Evolutionary conservation across 2,797 vertebrate species (phyloP).

Genomic region (Notoglanidium macrostoma): DNA sequence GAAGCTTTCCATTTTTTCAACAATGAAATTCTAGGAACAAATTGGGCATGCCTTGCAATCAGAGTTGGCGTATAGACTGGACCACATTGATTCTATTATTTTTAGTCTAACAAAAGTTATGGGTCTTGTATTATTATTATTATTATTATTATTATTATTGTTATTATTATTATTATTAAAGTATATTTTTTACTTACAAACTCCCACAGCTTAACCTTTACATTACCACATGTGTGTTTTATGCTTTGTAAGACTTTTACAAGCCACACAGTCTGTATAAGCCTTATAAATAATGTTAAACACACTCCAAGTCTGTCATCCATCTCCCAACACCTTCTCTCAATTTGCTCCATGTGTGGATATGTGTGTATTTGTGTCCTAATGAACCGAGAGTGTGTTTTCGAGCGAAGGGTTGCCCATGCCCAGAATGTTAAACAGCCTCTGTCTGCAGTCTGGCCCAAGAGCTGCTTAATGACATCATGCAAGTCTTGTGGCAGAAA

Average conservation of each 20-base stretch:
- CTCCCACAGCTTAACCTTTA: slow-evolving; percentile 3
- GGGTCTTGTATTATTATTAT: not conserved
- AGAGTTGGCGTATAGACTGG: not conserved
- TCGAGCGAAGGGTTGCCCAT: slow-evolving; percentile 48
- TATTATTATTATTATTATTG: not conserved
- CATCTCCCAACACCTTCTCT: slow-evolving; percentile 28
- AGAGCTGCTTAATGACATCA: slow-evolving; percentile 62
- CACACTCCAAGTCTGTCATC: slow-evolving; percentile 28
- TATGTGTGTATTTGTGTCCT: slow-evolving; percentile 37
- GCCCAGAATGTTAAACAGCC: slow-evolving; percentile 63
- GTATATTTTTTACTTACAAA: not conserved
- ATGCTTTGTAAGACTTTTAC: slow-evolving; percentile 13
- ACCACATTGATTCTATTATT: not conserved
- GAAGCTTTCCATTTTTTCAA: not conserved
- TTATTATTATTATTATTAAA: not conserved
- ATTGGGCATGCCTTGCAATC: slow-evolving; percentile 11
- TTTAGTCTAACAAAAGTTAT: not conserved
- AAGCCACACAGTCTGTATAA: slow-evolving; percentile 22
- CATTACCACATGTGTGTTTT: slow-evolving; percentile 4
- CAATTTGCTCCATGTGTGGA: slow-evolving; percentile 20
- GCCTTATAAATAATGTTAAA: slow-evolving; percentile 29
- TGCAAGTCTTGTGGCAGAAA: slow-evolving; percentile 29
- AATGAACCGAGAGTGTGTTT: slow-evolving; percentile 38
- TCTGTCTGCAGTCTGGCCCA: slow-evolving; percentile 53
- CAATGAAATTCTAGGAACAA: slow-evolving; percentile 3